phyloP scores from a whole-genome alignment of 1,140 invertebrate genomes.

The Temnothorax longispinosus region DNA sequence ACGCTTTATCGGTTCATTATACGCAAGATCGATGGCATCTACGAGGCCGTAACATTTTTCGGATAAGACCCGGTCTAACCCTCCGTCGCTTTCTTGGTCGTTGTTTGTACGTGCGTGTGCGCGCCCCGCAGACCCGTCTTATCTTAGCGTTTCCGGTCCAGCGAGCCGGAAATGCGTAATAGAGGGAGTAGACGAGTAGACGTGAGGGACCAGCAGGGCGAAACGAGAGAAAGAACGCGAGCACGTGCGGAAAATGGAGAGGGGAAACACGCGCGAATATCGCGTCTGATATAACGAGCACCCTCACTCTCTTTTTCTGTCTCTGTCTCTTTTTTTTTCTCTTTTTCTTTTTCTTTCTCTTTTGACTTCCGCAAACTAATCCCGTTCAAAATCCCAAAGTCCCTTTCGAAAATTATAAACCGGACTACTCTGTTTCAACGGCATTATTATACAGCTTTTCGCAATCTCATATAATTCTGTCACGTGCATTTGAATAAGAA shows the following conservation, averaged over 20 bases:
- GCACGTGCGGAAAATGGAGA: constrained; percentile 32
- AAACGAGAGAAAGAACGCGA: constrained; percentile 70
- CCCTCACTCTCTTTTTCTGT: neutral
- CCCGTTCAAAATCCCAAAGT: constrained; percentile 37
- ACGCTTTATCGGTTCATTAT: constrained; percentile 77
- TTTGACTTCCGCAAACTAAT: constrained; percentile 43
- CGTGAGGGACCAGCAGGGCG: constrained; percentile 54
- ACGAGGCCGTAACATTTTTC: constrained; percentile 79
- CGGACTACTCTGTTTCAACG: neutral
- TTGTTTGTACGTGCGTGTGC: constrained; percentile 62
- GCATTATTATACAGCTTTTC: constrained; percentile 8
- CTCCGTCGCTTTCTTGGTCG: constrained; percentile 69
- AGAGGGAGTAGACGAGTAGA: constrained; percentile 78
- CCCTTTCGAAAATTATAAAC: constrained; percentile 43
- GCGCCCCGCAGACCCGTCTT: constrained; percentile 79
- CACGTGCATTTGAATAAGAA: constrained; percentile 4
- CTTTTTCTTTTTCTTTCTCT: neutral
- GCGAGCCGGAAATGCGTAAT: constrained; percentile 85
- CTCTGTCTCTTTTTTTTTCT: too few species aligned
- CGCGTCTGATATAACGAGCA: constrained; percentile 47
- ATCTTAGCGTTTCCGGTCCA: constrained; percentile 85
- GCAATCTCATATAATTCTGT: neutral
- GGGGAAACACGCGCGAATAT: constrained; percentile 61
- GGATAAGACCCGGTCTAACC: constrained; percentile 77
- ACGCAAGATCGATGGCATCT: constrained; percentile 76